These are phyloP conservation scores for Etheostoma nigrum DNA, from an alignment of 2,797 vertebrate genomes.

Conservation along the genomic window DNA sequence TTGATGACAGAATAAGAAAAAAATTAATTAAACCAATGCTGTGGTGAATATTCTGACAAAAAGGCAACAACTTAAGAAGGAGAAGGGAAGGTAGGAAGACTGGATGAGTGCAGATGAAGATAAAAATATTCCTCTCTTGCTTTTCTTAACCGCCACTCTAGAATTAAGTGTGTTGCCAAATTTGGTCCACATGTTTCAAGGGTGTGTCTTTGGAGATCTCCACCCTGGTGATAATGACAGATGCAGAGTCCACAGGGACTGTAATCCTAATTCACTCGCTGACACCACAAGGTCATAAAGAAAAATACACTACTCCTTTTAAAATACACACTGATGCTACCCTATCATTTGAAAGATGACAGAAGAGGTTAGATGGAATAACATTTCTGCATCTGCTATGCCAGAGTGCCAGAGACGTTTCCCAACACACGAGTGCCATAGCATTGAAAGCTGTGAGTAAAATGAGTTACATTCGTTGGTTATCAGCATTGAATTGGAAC, in stretches of 20 bases:
- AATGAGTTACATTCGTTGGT: conserved; percentile 34
- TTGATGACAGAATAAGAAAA: background rate
- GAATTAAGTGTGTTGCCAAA: conserved; percentile 65
- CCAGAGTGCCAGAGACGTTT: conserved; percentile 1
- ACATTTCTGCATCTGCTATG: conserved; percentile 21
- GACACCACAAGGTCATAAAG: conserved; percentile 43
- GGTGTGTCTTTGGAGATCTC: conserved; percentile 62
- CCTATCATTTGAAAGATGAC: conserved; percentile 55
- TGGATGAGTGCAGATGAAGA: conserved; percentile 23
- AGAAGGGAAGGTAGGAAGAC: background rate
- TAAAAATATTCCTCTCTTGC: conserved; percentile 56
- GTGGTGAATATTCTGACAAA: background rate
- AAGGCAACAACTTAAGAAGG: background rate
- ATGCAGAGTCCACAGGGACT: conserved; percentile 24
- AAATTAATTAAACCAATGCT: background rate
- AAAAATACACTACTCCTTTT: conserved; percentile 20
- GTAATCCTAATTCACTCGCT: conserved; percentile 38
- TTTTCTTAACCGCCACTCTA: conserved; percentile 62
- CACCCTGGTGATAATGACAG: conserved; percentile 80
- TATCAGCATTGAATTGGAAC: conserved; percentile 29
- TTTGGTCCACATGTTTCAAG: conserved; percentile 46
- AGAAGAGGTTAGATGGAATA: conserved; percentile 19
- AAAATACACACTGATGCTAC: conserved; percentile 16
- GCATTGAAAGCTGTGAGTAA: conserved; percentile 26
- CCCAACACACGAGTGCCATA: background rate